phyloP scores from a whole-genome alignment of 2,888 invertebrate genomes.

The Clivina fossor region DNA sequence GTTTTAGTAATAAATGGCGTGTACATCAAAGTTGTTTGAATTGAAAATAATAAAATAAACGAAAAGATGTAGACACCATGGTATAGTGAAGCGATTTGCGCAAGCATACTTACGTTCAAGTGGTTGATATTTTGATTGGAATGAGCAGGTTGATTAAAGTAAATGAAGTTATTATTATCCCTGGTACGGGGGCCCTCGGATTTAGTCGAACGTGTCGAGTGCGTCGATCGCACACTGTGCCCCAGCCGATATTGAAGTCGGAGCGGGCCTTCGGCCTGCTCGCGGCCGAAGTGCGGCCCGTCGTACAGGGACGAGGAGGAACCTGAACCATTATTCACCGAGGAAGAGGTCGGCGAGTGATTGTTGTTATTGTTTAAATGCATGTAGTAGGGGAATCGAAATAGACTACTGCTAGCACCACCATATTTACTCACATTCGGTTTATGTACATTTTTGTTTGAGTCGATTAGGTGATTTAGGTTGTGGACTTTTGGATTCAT shows the following conservation, averaged over 20 bases:
- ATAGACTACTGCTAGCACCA: constrained; percentile 45
- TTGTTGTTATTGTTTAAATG: constrained; percentile 7
- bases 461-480: constrained; percentile 37
- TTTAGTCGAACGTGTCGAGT: constrained; percentile 58
- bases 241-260: constrained; percentile 46
- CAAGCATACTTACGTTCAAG: constrained; percentile 43
- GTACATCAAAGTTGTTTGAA: too few species aligned
- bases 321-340: background rate
- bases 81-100: constrained; percentile 7
- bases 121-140: constrained; percentile 43
- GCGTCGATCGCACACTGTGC: constrained; percentile 45
- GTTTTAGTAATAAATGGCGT: too few species aligned
- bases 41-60: constrained; percentile 18
- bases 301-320: too few species aligned
- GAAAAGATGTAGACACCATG: constrained; percentile 1
- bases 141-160: constrained; percentile 41
- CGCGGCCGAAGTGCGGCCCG: too few species aligned
- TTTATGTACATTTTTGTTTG: constrained; percentile 43
- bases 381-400: constrained; percentile 9
- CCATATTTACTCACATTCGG: constrained; percentile 44
- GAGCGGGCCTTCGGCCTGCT: constrained; percentile 43
- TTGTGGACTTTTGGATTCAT: constrained; percentile 30
- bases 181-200: constrained; percentile 41
- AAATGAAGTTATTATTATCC: constrained; percentile 42
- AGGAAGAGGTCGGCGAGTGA: background rate